A percentile compares a stretch with the other conserved stretches of the same genome.
These are phyloP conservation scores for Molanna angustata DNA, from an alignment of 2,888 invertebrate genomes.

Conservation along the genomic window DNA sequence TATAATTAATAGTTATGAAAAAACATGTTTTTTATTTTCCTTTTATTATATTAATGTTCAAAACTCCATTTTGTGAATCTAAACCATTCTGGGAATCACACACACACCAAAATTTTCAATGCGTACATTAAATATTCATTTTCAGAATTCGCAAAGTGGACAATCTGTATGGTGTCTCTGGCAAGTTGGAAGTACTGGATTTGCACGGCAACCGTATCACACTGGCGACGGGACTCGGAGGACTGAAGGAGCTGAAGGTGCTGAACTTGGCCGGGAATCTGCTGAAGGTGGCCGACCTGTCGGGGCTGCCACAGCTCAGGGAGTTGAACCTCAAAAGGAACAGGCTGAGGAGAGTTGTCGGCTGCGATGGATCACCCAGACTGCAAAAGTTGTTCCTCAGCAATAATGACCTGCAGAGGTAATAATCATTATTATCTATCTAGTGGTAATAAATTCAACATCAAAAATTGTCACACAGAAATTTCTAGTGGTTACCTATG, in stretches of 20 bases:
- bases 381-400: constrained; percentile 78
- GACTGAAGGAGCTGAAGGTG: constrained; percentile 77
- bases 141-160: constrained; percentile 76
- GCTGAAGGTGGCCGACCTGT: constrained; percentile 73
- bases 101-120: no score
- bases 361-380: constrained; percentile 74
- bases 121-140: background rate
- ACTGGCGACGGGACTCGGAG: constrained; percentile 67
- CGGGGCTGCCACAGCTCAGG: constrained; percentile 72
- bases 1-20: no score
- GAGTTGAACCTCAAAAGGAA: constrained; percentile 90
- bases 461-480: no score
- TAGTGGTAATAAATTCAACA: no score
- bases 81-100: no score
- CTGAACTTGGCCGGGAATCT: constrained; percentile 92
- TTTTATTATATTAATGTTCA: no score
- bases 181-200: constrained; percentile 86
- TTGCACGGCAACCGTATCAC: constrained; percentile 89
- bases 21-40: no score
- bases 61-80: no score
- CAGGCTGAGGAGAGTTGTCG: constrained; percentile 72
- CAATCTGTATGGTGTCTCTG: constrained; percentile 63
- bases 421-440: no score
- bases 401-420: constrained; percentile 71
- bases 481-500: no score